Base-by-base conservation (phyloP, 1,140 invertebrate genomes). In the Phenacoccus solenopsis region DNA sequence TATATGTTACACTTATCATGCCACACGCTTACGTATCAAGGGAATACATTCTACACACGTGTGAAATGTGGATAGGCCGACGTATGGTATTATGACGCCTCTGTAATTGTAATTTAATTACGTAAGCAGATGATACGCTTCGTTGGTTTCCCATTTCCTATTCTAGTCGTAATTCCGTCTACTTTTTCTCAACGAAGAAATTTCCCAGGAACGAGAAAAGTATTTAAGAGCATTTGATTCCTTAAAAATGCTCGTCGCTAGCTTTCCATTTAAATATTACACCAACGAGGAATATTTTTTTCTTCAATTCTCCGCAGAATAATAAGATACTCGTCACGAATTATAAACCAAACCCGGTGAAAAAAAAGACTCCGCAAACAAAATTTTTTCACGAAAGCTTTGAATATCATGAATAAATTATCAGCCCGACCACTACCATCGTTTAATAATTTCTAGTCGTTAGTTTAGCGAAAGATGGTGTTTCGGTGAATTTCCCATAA, bases 391-490 rank as follows among this genome's bases (percentile, higher is more conserved):
- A 49, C 20, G 38, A 49, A 49, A 49, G 38, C 38, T 49, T 49
- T 49, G 38, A 49, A 49, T 49, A 49, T 49, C 38, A 49, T 49
- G 38, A 49, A 49, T 49, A 49, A 49, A 49, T 49, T 49, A 49
- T 49, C 38, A 49, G 20, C 38, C 12, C 38, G 38, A n/a, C 20
- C 20, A n/a, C 38, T 2, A 49, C 38, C 38, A 49, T 49, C 38
- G 20, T 49, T 49, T 49, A 49, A 49, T 49, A 49, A 49, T 49
- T 49, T 49, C 38, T 3, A 49, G 38, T 49, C 38, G 38, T 49
- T 49, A 49, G 16, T n/a, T 49, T 2, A n/a, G 20, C 16, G 38
- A n/a, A 49, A 49, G 38, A 49, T 49, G 38, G 38, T 49, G 38
- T 49, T 49, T n/a, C 20, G 38, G 3, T 5, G 5, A 10, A 16